A percentile compares a stretch with the other conserved stretches of the same genome.
Evolutionary conservation across 2,113 vertebrate species (phyloP).

Genomic region (Cynocephalus volans): DNA sequence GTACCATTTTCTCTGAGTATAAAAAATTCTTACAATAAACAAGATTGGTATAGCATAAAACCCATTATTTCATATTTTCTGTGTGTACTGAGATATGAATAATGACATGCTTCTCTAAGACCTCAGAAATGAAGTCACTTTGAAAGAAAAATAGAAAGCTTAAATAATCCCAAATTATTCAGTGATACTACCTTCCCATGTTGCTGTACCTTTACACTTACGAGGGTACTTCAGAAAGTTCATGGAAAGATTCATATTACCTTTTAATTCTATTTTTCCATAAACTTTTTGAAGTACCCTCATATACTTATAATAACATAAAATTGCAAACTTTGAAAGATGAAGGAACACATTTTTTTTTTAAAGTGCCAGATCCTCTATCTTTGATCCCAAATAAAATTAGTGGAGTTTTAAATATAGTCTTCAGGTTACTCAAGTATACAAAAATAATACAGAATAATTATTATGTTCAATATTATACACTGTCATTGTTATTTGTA

Average conservation of each 20-base stretch:
- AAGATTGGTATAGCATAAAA: neutral
- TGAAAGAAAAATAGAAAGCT: neutral
- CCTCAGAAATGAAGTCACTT: neutral
- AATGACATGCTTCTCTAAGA: neutral
- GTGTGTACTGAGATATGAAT: neutral
- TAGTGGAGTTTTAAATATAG: neutral
- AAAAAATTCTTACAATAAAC: neutral
- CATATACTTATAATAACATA: neutral
- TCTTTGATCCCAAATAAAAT: neutral
- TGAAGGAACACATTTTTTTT: neutral
- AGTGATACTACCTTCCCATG: neutral
- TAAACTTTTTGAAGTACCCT: too few species aligned
- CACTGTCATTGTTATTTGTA: too few species aligned
- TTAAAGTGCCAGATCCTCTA: neutral
- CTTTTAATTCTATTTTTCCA: too few species aligned
- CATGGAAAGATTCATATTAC: too few species aligned
- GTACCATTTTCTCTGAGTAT: neutral
- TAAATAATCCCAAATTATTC: neutral
- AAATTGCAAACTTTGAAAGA: neutral
- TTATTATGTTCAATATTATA: too few species aligned
- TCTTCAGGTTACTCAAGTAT: neutral
- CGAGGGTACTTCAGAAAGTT: too few species aligned
- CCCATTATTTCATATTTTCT: neutral
- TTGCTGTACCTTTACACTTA: too few species aligned
- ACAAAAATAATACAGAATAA: neutral